These are phyloP conservation scores for Steinernema scapterisci DNA, from an alignment of 2,888 invertebrate species.

Conservation along the genomic window DNA sequence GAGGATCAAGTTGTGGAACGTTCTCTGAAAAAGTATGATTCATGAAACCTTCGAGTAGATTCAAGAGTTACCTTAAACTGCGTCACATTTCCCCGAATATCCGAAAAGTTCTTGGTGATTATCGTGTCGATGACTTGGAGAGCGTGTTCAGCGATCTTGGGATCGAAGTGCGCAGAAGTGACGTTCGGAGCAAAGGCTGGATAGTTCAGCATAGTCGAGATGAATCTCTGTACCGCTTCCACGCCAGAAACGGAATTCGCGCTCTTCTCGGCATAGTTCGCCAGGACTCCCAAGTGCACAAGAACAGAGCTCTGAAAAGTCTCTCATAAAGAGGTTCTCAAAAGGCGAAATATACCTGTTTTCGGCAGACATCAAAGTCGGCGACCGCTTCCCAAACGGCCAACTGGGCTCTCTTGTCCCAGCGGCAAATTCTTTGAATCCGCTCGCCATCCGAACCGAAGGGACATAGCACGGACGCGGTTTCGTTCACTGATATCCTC, in stretches of 20 bases:
- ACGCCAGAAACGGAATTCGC: slow-evolving; percentile 59
- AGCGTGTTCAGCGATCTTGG: slow-evolving; percentile 64
- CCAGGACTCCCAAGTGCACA: slow-evolving; percentile 63
- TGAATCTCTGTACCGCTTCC: slow-evolving; percentile 59
- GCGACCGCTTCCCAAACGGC: slow-evolving; percentile 49
- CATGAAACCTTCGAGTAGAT: background rate
- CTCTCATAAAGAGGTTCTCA: background rate
- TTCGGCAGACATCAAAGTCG: slow-evolving; percentile 43
- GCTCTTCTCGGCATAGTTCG: slow-evolving; percentile 57
- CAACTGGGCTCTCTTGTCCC: slow-evolving; percentile 37
- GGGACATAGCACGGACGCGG: slow-evolving; percentile 47
- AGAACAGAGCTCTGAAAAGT: slow-evolving; percentile 55
- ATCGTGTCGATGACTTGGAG: slow-evolving; percentile 58
- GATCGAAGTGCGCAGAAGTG: slow-evolving; percentile 59
- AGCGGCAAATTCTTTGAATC: slow-evolving; percentile 43
- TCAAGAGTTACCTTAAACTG: slow-evolving; percentile 31
- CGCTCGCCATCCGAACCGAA: slow-evolving; percentile 48
- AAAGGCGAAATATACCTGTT: slow-evolving; percentile 26
- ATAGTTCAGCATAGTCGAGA: slow-evolving; percentile 55
- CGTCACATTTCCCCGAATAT: slow-evolving; percentile 53
- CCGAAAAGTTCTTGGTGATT: slow-evolving; percentile 51
- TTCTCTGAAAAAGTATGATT: slow-evolving; percentile 37
- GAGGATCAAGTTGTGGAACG: slow-evolving; percentile 43
- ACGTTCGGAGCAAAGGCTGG: slow-evolving; percentile 57
- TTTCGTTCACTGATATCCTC: slow-evolving; percentile 48